A percentile compares a stretch with the other conserved stretches of the same genome.
Evolutionary conservation across 2,888 invertebrate species (phyloP).

Genomic region (Unio delphinus): DNA sequence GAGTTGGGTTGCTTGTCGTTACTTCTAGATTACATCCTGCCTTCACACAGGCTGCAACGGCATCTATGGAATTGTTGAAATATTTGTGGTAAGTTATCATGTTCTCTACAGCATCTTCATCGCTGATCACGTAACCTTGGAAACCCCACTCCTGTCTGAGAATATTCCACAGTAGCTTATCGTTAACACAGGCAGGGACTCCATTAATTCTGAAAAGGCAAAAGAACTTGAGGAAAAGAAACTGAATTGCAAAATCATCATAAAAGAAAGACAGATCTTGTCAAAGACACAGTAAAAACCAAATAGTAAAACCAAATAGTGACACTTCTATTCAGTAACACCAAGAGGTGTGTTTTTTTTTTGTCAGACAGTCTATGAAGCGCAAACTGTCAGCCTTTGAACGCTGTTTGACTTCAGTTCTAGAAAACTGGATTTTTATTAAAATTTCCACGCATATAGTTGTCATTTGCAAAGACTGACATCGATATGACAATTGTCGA

Average conservation of each 20-base stretch:
- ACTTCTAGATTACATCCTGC: constrained; percentile 58
- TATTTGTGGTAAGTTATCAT: constrained; percentile 53
- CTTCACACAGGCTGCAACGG: constrained; percentile 50
- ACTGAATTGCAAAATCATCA: background rate
- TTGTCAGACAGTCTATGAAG: too few species aligned
- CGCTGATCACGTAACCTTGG: constrained; percentile 65
- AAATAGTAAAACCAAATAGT: too few species aligned
- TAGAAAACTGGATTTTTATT: too few species aligned
- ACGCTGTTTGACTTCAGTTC: too few species aligned
- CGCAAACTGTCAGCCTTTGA: too few species aligned
- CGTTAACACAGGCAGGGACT: constrained; percentile 66
- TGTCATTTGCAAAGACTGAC: too few species aligned
- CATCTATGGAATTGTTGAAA: constrained; percentile 45
- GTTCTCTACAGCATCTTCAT: constrained; percentile 59
- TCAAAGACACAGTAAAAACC: too few species aligned
- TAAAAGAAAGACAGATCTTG: too few species aligned
- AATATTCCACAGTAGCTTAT: constrained; percentile 59
- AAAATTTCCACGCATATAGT: too few species aligned
- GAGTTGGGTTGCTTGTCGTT: constrained; percentile 24
- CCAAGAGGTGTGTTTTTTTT: too few species aligned
- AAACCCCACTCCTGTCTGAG: constrained; percentile 64
- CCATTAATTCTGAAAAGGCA: constrained; percentile 59
- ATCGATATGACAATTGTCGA: too few species aligned
- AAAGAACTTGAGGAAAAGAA: background rate
- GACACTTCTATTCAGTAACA: too few species aligned